A percentile compares a stretch with the other conserved stretches of the same genome.
Conservation (phyloP, 1,140 invertebrate genomes). For the Drosophila quadrilineata region DNA sequence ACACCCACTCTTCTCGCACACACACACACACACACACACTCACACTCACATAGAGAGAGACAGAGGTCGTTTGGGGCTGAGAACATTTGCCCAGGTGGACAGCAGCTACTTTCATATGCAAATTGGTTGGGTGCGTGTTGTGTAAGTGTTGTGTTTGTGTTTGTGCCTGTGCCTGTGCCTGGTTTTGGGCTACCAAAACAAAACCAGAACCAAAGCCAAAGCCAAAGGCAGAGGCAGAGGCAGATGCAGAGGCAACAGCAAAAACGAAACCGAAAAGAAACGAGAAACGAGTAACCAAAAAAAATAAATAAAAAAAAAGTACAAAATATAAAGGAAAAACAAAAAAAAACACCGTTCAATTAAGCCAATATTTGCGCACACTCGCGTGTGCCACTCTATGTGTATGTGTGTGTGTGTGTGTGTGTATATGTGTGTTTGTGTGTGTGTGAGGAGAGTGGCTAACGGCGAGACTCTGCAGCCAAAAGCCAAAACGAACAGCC, state of each 20-base stretch:
- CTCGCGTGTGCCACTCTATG: conserved; percentile 34
- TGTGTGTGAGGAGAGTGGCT: conserved; percentile 9
- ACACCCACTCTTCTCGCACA: too few relatives aligned
- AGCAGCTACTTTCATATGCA: conserved; percentile 50
- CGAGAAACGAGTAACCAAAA: too few relatives aligned
- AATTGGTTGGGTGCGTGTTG: conserved; percentile 45
- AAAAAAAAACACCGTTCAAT: conserved; percentile 57
- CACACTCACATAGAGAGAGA: too few relatives aligned
- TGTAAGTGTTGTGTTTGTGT: conserved; percentile 24
- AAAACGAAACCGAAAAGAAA: too few relatives aligned
- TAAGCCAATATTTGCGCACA: conserved; percentile 77
- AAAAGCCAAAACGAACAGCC: conserved; percentile 4
- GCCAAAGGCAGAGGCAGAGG: too few relatives aligned
- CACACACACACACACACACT: background rate
- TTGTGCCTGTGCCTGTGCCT: conserved; percentile 21
- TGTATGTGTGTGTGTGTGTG: conserved; percentile 1
- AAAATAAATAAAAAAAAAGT: too few relatives aligned
- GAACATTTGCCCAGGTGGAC: background rate
- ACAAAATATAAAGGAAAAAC: conserved; percentile 20
- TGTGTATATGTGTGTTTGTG: conserved; percentile 13
- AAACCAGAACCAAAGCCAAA: conserved; percentile 32
- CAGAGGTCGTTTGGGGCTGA: too few relatives aligned
- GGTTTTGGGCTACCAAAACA: conserved; percentile 11
- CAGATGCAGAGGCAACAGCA: too few relatives aligned
- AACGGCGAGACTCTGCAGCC: conserved; percentile 3